Evolutionary conservation across 1,140 invertebrate species (phyloP).

Genomic region (Temnothorax nylanderi): DNA sequence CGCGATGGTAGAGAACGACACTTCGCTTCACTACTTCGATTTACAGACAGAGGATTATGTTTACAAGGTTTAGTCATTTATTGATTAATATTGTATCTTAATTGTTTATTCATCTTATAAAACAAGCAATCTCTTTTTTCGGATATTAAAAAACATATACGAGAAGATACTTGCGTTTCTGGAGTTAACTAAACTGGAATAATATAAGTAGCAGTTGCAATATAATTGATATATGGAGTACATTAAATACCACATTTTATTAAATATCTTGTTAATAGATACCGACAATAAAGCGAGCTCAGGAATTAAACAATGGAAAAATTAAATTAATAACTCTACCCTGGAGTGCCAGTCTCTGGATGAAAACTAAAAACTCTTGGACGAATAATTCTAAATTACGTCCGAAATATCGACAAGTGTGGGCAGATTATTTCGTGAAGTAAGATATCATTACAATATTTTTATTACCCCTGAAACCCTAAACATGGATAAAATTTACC

Average conservation of each 20-base stretch:
- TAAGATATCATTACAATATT: conserved; percentile 9
- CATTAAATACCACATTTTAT: background rate
- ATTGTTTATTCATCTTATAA: background rate
- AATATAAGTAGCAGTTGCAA: background rate
- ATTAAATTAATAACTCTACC: conserved; percentile 88
- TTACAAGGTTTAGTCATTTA: conserved; percentile 76
- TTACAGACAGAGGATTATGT: conserved; percentile 81
- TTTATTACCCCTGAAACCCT: background rate
- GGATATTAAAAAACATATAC: background rate
- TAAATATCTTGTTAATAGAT: conserved; percentile 76
- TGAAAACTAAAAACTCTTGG: conserved; percentile 93
- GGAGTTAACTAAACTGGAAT: background rate
- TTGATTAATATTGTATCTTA: background rate
- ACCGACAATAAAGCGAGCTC: conserved; percentile 80
- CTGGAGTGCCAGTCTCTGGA: conserved; percentile 96
- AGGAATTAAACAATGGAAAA: conserved; percentile 69
- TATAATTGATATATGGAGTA: background rate
- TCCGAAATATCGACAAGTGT: conserved; percentile 91
- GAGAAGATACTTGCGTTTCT: background rate
- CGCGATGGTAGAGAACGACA: conserved; percentile 86
- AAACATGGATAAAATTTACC: too few relatives aligned
- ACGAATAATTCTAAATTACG: conserved; percentile 78
- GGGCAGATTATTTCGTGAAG: conserved; percentile 93
- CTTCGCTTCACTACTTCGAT: conserved; percentile 76
- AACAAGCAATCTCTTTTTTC: background rate